Base-by-base conservation (phyloP, 2,888 invertebrate genomes). In the Ennomos quercinarius region DNA sequence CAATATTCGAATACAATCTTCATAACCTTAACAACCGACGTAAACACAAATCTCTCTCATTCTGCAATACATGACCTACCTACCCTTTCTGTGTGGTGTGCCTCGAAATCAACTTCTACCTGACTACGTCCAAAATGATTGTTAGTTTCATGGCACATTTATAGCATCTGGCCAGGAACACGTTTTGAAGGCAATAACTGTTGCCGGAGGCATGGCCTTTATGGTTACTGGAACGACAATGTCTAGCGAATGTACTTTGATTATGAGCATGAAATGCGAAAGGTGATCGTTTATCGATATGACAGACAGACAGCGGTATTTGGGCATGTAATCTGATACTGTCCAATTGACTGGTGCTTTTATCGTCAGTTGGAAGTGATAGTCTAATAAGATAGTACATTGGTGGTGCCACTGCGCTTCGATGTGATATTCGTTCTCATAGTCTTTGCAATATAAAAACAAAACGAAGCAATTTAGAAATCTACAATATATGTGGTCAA, bases 151-250 rank as follows among this genome's bases (percentile, higher is more conserved):
- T 13, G 45, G 44, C 34, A 45, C 34, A 72, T 66, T 63, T 64
- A 53, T 52, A 61, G 67, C 27, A 69, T 46, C 41, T 49, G 11
- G 27, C 10, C 27, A 71, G 70, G 68, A 79, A 74, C 71, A 63
- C 51, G 68, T 72, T 44, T 40, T 34, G 12, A 45, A 45, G 51
- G 10, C 46, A 38, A 17, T 67, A 64, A 50, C 58, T 56, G 53
- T 52, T 54, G 6, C 27, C 27, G 44, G 59, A 44, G 50, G 46
- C 47, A 54, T 51, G 57, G 47, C 58, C 46, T 44, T 58, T 55
- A 48, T 46, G 41, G 17, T 47, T 42, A 37, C 43, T 47, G 46
- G 46, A 50, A 36, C 49, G 60, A 60, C 60, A 57, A 36, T 62
- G 56, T 63, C 50, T 27, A 34, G 54, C 36, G 11, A 67, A 67